phyloP scores from a whole-genome alignment of 2,113 vertebrate species.

The Pseudolaguvia tuberculata region DNA sequence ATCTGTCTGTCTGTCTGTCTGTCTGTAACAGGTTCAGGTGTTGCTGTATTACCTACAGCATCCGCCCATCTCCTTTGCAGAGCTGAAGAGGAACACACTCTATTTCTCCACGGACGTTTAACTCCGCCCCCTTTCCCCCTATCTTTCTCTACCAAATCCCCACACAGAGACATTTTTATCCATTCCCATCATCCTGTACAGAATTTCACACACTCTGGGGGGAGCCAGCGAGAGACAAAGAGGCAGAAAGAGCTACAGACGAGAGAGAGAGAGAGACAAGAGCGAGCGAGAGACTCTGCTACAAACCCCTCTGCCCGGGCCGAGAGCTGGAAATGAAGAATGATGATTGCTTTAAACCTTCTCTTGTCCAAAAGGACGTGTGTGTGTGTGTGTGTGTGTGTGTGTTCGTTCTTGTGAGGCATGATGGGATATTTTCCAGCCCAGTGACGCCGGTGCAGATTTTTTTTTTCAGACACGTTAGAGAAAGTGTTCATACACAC shows the following conservation, averaged over 20 bases:
- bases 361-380: background rate
- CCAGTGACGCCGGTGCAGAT: no score
- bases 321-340: conserved; percentile 26
- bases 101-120: conserved; percentile 98
- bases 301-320: background rate
- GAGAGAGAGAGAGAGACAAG: conserved; percentile 38
- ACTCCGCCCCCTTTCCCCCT: conserved; percentile 1
- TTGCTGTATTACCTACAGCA: conserved; percentile 98
- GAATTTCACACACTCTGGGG: conserved; percentile 30
- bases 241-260: background rate
- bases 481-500: no score
- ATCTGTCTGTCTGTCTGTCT: conserved; percentile 19
- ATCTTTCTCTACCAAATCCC: background rate
- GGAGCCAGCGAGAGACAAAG: conserved; percentile 38
- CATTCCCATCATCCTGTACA: conserved; percentile 54
- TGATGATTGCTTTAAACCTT: background rate
- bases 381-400: background rate
- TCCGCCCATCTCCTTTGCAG: conserved; percentile 85
- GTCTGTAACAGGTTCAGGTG: conserved; percentile 85
- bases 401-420: background rate
- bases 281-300: conserved; percentile 38
- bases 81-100: conserved; percentile 93
- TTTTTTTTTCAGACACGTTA: no score
- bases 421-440: no score
- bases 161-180: conserved; percentile 43